These are phyloP conservation scores for Acronicta leporina DNA, from an alignment of 2,888 invertebrate species.

Conservation along the genomic window DNA sequence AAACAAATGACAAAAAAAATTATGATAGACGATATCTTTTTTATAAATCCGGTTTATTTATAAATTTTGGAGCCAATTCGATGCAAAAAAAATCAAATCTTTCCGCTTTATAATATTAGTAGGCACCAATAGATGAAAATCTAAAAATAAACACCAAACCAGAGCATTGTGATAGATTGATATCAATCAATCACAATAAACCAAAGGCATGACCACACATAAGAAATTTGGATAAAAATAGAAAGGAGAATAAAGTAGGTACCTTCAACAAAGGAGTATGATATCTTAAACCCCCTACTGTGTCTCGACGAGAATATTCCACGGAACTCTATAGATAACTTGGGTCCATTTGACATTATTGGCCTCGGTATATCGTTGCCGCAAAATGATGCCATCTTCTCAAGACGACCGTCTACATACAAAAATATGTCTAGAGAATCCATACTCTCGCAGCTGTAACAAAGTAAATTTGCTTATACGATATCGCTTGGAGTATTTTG, in stretches of 20 bases:
- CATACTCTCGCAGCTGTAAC: constrained; percentile 93
- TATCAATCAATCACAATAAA: constrained; percentile 45
- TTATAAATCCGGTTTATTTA: no score
- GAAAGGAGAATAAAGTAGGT: constrained; percentile 74
- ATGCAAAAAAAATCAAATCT: no score
- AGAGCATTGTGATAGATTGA: constrained; percentile 16
- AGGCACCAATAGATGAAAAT: no score
- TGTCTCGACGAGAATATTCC: constrained; percentile 93
- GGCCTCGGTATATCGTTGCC: constrained; percentile 94
- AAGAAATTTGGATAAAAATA: constrained; percentile 49
- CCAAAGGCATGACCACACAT: constrained; percentile 47
- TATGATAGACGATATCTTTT: no score
- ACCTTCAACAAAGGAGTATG: constrained; percentile 97
- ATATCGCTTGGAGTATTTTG: constrained; percentile 49
- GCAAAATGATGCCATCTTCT: constrained; percentile 96
- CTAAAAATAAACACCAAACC: neutral
- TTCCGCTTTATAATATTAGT: no score
- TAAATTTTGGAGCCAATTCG: no score
- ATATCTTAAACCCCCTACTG: constrained; percentile 95
- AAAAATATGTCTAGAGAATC: constrained; percentile 94
- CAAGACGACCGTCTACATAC: constrained; percentile 94
- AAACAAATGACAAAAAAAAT: no score
- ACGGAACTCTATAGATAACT: constrained; percentile 95
- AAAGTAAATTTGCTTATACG: constrained; percentile 62
- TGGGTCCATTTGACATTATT: constrained; percentile 97